Conservation (phyloP, 2,888 invertebrate species). For the Microctonus hyperodae region DNA sequence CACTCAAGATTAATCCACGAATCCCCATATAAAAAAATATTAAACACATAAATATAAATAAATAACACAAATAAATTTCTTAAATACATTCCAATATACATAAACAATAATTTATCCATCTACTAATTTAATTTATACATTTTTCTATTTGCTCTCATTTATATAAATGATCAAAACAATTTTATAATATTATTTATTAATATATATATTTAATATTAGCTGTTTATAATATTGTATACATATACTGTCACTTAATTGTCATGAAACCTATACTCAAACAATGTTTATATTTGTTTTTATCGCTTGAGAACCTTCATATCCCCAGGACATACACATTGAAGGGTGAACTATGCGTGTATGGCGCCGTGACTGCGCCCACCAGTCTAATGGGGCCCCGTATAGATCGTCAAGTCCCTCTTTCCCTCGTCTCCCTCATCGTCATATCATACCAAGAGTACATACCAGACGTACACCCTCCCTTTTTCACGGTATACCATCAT, state of each 20-base stretch:
- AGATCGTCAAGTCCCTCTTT: conserved; percentile 19
- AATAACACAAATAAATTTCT: too few species aligned
- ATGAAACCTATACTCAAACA: not conserved
- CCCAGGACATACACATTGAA: not conserved
- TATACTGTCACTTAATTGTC: too few species aligned
- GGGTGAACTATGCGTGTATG: conserved; percentile 20
- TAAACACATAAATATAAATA: not conserved
- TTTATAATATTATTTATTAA: too few species aligned
- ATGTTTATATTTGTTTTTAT: conserved; percentile 28
- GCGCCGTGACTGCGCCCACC: conserved; percentile 29
- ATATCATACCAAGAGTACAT: conserved; percentile 18
- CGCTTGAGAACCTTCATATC: not conserved
- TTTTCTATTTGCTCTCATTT: too few species aligned
- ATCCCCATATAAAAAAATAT: not conserved
- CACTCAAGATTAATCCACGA: not conserved
- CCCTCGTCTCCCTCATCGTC: conserved; percentile 1
- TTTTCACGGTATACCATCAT: conserved; percentile 28
- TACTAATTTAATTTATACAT: too few species aligned
- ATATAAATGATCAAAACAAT: too few species aligned
- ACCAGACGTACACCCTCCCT: conserved; percentile 27
- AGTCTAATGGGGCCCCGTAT: conserved; percentile 28
- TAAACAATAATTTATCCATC: too few species aligned
- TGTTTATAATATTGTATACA: not conserved
- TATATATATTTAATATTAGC: not conserved
- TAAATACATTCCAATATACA: too few species aligned